A percentile compares a stretch with the other conserved stretches of the same genome.
Evolutionary conservation across 2,888 invertebrate species (phyloP).

Genomic region (Diaperis boleti): DNA sequence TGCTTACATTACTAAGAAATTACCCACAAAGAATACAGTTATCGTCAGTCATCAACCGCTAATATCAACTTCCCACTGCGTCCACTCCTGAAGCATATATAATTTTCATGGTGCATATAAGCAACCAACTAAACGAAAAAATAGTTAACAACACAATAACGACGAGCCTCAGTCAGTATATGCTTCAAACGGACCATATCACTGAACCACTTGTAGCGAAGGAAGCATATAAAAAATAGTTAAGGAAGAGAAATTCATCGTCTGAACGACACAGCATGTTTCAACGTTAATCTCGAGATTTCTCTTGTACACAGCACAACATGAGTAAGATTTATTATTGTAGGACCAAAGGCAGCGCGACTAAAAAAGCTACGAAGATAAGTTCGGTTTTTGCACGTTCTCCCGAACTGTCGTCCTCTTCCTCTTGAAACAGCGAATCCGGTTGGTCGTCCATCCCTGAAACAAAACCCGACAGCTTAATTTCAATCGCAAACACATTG

Average conservation of each 20-base stretch:
- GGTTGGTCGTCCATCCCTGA: conserved; percentile 57
- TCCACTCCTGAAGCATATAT: conserved; percentile 36
- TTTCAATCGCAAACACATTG: conserved; percentile 32
- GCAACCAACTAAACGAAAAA: conserved; percentile 1
- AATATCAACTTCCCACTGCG: conserved; percentile 32
- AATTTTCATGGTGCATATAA: conserved; percentile 29
- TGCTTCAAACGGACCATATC: conserved; percentile 42
- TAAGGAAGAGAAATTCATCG: conserved; percentile 49
- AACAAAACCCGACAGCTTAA: conserved; percentile 46
- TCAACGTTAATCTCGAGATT: conserved; percentile 44
- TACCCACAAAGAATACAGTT: conserved; percentile 40
- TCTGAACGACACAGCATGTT: conserved; percentile 46
- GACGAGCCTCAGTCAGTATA: conserved; percentile 5
- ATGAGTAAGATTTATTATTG: conserved; percentile 58
- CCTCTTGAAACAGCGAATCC: conserved; percentile 58
- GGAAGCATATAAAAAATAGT: conserved; percentile 59
- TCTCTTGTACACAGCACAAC: conserved; percentile 43
- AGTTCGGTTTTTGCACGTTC: conserved; percentile 48
- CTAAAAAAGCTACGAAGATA: conserved; percentile 52
- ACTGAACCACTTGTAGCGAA: conserved; percentile 54
- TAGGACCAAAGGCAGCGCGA: conserved; percentile 57
- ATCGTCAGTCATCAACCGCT: conserved; percentile 42
- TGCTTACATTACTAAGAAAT: conserved; percentile 38
- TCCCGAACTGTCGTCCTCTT: conserved; percentile 56
- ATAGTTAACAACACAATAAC: conserved; percentile 15